phyloP scores from a whole-genome alignment of 2,113 vertebrate species.

The Fregetta grallaria region DNA sequence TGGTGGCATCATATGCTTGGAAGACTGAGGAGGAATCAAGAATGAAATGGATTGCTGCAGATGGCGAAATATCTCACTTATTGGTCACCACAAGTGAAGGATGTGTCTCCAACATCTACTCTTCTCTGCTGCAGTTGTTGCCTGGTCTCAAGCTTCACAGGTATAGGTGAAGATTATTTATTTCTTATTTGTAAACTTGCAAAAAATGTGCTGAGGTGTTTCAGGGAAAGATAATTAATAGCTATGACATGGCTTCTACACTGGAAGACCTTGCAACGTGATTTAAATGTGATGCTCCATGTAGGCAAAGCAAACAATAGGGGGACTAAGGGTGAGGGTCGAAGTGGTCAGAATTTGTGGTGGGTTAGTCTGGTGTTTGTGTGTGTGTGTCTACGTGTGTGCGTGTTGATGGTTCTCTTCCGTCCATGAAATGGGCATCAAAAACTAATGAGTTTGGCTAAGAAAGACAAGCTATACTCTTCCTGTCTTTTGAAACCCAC shows the following conservation, averaged over 20 bases:
- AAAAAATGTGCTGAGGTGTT: neutral
- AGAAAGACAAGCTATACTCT: neutral
- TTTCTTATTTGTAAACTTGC: neutral
- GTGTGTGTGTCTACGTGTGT: neutral
- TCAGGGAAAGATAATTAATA: neutral
- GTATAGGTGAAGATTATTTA: neutral
- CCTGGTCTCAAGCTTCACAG: neutral
- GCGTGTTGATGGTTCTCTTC: neutral
- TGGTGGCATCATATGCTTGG: neutral
- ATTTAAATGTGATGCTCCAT: neutral
- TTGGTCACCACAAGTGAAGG: neutral
- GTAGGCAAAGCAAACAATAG: neutral
- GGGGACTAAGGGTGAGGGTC: neutral
- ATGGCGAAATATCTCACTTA: neutral
- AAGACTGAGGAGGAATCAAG: neutral
- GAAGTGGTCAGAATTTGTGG: neutral
- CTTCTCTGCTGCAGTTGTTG: neutral
- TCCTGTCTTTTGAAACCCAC: neutral
- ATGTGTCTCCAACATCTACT: neutral
- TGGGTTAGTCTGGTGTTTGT: neutral
- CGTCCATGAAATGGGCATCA: neutral
- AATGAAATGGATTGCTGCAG: neutral
- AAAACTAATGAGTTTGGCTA: neutral
- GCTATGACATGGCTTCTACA: neutral
- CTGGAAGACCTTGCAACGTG: neutral